Evolutionary conservation across 1,140 invertebrate genomes (phyloP).

Genomic region (Papilio glaucus): DNA sequence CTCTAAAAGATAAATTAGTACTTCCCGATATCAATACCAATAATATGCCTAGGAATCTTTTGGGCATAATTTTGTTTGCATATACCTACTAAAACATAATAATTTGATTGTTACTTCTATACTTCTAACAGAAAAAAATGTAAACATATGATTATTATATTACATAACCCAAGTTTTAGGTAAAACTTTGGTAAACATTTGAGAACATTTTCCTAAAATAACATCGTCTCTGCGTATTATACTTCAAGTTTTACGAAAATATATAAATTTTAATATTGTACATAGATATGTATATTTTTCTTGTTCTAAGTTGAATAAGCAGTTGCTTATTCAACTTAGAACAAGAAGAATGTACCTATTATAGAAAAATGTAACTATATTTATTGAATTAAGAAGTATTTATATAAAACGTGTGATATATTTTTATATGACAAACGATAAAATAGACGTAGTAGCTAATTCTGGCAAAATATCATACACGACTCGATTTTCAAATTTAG

Average conservation of each 20-base stretch:
- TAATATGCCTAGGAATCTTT: neutral
- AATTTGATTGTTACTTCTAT: neutral
- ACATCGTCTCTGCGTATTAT: slow-evolving; percentile 16
- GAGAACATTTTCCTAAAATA: slow-evolving; percentile 23
- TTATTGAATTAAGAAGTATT: too few species aligned
- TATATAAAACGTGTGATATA: too few species aligned
- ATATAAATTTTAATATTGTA: neutral
- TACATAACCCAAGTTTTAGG: neutral
- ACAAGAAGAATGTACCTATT: too few species aligned
- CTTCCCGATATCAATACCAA: neutral
- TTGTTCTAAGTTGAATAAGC: too few species aligned
- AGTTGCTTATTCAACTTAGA: too few species aligned
- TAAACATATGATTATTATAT: neutral
- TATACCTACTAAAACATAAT: neutral
- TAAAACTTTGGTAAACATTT: slow-evolving; percentile 4
- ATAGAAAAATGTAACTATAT: too few species aligned
- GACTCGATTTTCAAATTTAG: too few species aligned
- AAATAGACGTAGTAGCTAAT: too few species aligned
- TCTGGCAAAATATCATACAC: too few species aligned
- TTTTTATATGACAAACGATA: too few species aligned
- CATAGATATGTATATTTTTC: too few species aligned
- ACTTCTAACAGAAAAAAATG: neutral
- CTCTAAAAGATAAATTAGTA: neutral
- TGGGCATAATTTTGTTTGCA: neutral
- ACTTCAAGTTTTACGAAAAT: slow-evolving; percentile 15